Conservation (phyloP, 2,888 invertebrate species). For the Leptura quadrifasciata region DNA sequence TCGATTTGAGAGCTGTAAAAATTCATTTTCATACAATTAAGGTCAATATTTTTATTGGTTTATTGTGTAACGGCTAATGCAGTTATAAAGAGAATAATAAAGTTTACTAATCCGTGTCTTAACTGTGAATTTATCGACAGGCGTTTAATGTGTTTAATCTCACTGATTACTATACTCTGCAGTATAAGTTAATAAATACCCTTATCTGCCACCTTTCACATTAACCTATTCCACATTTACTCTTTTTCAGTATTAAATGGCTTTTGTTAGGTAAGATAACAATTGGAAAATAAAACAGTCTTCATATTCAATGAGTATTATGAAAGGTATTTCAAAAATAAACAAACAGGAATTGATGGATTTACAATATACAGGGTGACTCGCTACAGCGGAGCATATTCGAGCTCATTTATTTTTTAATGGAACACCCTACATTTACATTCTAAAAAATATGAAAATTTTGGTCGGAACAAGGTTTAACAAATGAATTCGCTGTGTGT, state of each 20-base stretch:
- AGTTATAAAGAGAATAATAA: background rate
- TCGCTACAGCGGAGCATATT: too few relatives aligned
- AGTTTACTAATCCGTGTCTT: conserved; percentile 9
- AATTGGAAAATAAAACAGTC: conserved; percentile 1
- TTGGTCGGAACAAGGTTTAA: too few relatives aligned
- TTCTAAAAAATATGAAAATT: too few relatives aligned
- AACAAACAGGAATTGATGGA: conserved; percentile 13
- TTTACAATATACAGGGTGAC: conserved; percentile 14
- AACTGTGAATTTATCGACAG: background rate
- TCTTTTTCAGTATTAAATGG: conserved; percentile 3
- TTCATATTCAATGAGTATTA: conserved; percentile 8
- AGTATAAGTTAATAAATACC: conserved; percentile 9
- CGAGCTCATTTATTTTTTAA: too few relatives aligned
- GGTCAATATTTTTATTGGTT: background rate
- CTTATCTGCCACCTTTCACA: conserved; percentile 31
- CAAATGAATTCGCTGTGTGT: too few relatives aligned
- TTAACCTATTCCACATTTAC: conserved; percentile 1
- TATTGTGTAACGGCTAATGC: background rate
- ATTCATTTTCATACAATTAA: conserved; percentile 3
- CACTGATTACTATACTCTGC: background rate
- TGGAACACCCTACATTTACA: too few relatives aligned
- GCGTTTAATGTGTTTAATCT: conserved; percentile 15
- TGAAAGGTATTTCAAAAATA: conserved; percentile 8
- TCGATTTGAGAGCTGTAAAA: background rate
- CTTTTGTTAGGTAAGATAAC: background rate